A percentile compares a stretch with the other conserved stretches of the same genome.
These are phyloP conservation scores for Gymnodraco acuticeps DNA, from an alignment of 2,797 vertebrate species.

Conservation along the genomic window DNA sequence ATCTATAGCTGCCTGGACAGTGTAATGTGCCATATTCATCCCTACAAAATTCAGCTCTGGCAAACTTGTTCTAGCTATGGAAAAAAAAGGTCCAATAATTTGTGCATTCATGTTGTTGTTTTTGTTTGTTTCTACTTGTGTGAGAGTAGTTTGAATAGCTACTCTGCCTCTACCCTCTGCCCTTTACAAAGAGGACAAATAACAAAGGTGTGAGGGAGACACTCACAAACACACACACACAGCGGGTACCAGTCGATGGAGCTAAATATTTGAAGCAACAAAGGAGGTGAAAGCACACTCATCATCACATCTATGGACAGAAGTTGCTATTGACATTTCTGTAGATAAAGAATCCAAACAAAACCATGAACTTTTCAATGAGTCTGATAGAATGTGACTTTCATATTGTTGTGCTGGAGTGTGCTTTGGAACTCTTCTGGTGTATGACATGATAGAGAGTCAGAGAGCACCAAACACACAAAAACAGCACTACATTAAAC, in stretches of 20 bases:
- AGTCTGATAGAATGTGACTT: constrained; percentile 24
- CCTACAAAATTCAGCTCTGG: background rate
- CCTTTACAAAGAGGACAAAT: constrained; percentile 46
- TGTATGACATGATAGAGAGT: background rate
- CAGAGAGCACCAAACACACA: background rate
- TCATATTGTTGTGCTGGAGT: constrained; percentile 34
- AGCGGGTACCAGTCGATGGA: constrained; percentile 45
- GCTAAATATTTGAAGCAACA: constrained; percentile 43
- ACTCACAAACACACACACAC: constrained; percentile 35
- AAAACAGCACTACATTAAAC: background rate
- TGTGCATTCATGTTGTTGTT: constrained; percentile 5
- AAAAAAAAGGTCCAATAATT: background rate
- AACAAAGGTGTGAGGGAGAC: constrained; percentile 37
- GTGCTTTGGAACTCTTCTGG: constrained; percentile 15
- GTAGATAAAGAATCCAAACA: constrained; percentile 54
- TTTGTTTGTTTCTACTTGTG: constrained; percentile 46
- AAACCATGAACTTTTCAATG: constrained; percentile 43
- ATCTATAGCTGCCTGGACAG: background rate
- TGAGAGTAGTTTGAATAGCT: constrained; percentile 43
- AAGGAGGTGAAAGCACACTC: constrained; percentile 27
- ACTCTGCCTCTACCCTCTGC: constrained; percentile 23
- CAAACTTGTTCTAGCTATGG: background rate
- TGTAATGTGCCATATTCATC: background rate
- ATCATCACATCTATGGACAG: constrained; percentile 4
- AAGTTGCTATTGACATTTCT: constrained; percentile 71